These are phyloP conservation scores for Tinea trinotella DNA, from an alignment of 2,888 invertebrate species.

Conservation along the genomic window DNA sequence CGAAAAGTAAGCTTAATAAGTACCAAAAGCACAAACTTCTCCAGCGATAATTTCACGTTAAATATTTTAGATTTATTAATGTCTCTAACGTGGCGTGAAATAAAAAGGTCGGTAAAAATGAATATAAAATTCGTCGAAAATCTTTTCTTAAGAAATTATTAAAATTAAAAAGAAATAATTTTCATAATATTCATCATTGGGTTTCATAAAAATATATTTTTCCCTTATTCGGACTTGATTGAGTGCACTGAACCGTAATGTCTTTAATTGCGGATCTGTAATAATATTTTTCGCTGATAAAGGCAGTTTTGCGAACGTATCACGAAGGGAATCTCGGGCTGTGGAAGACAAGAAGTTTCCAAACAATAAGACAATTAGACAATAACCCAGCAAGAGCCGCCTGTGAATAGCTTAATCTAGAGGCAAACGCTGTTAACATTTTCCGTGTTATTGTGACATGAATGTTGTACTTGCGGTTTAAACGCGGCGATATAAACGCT, in stretches of 20 bases:
- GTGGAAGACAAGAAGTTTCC: conserved; percentile 27
- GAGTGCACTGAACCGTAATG: conserved; percentile 11
- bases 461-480: neutral
- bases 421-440: conserved; percentile 42
- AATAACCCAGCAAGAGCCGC: conserved; percentile 36
- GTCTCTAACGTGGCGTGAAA: neutral
- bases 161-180: conserved; percentile 7
- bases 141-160: conserved; percentile 2
- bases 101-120: neutral
- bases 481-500: conserved; percentile 9
- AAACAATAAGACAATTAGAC: conserved; percentile 61
- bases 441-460: conserved; percentile 24
- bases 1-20: neutral
- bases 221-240: conserved; percentile 11
- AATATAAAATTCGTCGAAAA: neutral
- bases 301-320: neutral
- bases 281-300: conserved; percentile 3
- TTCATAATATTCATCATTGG: conserved; percentile 7
- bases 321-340: conserved; percentile 7
- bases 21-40: neutral
- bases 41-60: neutral
- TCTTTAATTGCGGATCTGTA: conserved; percentile 5
- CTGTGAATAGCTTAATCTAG: conserved; percentile 52
- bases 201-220: neutral
- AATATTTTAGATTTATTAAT: neutral